Evolutionary conservation across 2,797 vertebrate genomes (phyloP).

Genomic region (Numenius phaeopus): DNA sequence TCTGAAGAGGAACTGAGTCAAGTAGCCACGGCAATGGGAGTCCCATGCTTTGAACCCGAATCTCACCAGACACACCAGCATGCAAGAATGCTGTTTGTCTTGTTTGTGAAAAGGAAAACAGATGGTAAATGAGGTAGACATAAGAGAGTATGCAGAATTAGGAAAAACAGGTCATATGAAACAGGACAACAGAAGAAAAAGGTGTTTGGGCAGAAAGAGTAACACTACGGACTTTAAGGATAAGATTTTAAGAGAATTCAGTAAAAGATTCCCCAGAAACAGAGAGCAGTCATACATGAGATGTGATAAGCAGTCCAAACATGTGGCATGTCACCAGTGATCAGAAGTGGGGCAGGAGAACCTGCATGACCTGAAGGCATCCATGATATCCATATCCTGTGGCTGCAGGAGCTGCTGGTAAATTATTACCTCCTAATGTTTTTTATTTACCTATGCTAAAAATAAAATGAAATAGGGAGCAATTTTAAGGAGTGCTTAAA

Average conservation of each 20-base stretch:
- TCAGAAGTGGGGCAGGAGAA: background rate
- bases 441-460: background rate
- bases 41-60: background rate
- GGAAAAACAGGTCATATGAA: background rate
- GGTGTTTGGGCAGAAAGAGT: background rate
- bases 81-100: background rate
- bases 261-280: background rate
- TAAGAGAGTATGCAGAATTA: background rate
- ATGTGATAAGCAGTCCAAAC: background rate
- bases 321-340: accelerated
- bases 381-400: background rate
- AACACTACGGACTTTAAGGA: background rate
- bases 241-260: background rate
- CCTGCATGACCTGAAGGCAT: background rate
- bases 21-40: background rate
- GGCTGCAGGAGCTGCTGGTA: background rate
- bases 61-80: background rate
- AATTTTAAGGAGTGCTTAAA: background rate
- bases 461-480: background rate
- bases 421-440: background rate
- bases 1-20: background rate
- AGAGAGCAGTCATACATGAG: background rate
- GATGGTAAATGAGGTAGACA: background rate
- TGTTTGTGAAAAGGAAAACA: background rate
- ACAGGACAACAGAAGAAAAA: background rate